Base-by-base conservation (phyloP, 2,797 vertebrate species). In the Heteromormyrus szaboi region DNA sequence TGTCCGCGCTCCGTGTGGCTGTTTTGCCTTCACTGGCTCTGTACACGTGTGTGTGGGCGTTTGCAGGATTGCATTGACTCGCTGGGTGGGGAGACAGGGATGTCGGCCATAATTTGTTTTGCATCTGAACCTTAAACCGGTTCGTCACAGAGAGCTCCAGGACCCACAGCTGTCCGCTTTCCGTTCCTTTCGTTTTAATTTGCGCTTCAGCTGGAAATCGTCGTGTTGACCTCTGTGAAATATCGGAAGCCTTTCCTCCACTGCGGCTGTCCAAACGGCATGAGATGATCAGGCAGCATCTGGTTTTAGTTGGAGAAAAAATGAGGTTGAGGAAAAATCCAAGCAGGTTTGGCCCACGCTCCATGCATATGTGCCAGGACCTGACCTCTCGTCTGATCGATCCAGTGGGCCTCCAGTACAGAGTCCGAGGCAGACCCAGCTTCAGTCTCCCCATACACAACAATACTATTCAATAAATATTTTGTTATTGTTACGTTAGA, bases 241-340 rank as follows among this genome's bases (percentile, higher is more conserved):
- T 87, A 68, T 87, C 44, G 59, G 85, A 86, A 76, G 54, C 50
- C n/a, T 48, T 86, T 59, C 62, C 50, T 88, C 37, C 59, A 41
- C 65, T 54, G 83, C 86, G 76, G 37, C 54, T 37, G 44, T 76
- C n/a, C 56, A 85, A 56, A 46, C 37, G 85, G 90, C n/a, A 46
- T n/a, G 88, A 89, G 62, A 86, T 90, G 90, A 91, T 90, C 85
- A 91, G 90, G 85, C 92, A 90, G 90, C 92, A 92, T 92, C 90
- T 93, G 91, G 86, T 86, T 89, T 89, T 56, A 85, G 88, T 83
- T 89, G 29, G 72, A 79, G 41, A 86, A 90, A 84, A 51, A 81
- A 25, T 68, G 88, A 89, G n/a, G 54, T 41, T 54, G 76, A 37
- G 88, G 81, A 56, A 89, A 81, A 86, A 88, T 88, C 87, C 46